phyloP scores from a whole-genome alignment of 1,140 invertebrate genomes.

The Leptonema lineaticorne region DNA sequence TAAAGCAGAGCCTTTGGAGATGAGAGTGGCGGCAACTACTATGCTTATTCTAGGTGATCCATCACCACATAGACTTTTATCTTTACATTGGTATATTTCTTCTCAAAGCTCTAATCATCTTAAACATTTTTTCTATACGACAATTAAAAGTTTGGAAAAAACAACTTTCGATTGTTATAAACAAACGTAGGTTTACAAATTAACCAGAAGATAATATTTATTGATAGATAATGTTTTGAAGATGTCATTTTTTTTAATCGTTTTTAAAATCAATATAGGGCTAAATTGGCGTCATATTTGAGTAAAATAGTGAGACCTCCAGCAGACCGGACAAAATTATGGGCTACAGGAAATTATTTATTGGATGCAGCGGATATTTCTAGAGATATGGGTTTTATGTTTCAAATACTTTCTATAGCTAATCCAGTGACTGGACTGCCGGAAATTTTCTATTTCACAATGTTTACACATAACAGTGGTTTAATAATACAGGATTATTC shows the following conservation, averaged over 20 bases:
- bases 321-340: slow-evolving; percentile 48
- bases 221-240: not conserved
- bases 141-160: slow-evolving; percentile 66
- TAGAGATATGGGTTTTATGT: slow-evolving; percentile 60
- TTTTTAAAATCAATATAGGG: slow-evolving; percentile 44
- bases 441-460: slow-evolving; percentile 59
- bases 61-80: slow-evolving; percentile 63
- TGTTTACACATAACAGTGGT: slow-evolving; percentile 51
- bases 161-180: slow-evolving; percentile 65
- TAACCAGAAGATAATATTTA: not conserved
- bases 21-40: slow-evolving; percentile 65
- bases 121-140: slow-evolving; percentile 72
- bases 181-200: slow-evolving; percentile 55
- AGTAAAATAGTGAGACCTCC: slow-evolving; percentile 57
- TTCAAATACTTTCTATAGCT: slow-evolving; percentile 61
- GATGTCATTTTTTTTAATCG: slow-evolving; percentile 5
- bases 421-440: slow-evolving; percentile 63
- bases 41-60: slow-evolving; percentile 63
- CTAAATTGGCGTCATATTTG: slow-evolving; percentile 62
- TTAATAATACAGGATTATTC: slow-evolving; percentile 33
- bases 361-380: slow-evolving; percentile 63
- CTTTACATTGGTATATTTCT: slow-evolving; percentile 68
- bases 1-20: slow-evolving; percentile 64
- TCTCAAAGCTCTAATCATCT: slow-evolving; percentile 63
- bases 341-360: slow-evolving; percentile 65